Evolutionary conservation across 2,113 vertebrate genomes (phyloP), one percentile per base, ranked within the genome.

Genomic region (Poecilia latipinna): DNA sequence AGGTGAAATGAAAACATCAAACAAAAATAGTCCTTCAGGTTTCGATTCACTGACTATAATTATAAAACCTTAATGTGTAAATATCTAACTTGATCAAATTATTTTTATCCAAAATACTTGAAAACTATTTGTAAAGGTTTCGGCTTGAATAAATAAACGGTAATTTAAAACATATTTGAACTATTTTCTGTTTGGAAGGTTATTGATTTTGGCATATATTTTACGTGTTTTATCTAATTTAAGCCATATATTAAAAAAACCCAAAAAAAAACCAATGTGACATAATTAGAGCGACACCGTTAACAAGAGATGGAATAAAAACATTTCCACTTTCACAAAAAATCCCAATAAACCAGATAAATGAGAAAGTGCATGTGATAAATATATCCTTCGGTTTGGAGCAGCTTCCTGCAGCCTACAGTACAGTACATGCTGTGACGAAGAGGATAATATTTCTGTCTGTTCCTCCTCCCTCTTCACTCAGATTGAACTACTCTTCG

Each of bases 371-470:
- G 19, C 57, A 44, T 60, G 65, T 67, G 79, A 83, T 86, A 54
- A 75, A 87, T 86, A 61, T 65, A 81, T 86, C 76, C 70, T 70
- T 22, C 29, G 74, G 74, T 82, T 82, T 88, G 70, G 74, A 91
- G 74, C 64, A 51, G 61, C 65, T 76, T 82, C 48, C 82, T 66
- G 73, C 68, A 85, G 87, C 74, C 79, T 64, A 66, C 80, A 78
- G 77, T 70, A 84, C 78, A 84, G 66, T 77, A 72, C 22, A 74
- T 78, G 74, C 80, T 12, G 64, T 82, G 81, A 86, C 82, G 5
- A 84, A 87, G 72, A 88, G 78, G 86, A 87, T 88, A 71, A 87
- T 26, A 66, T 80, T 86, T 81, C 68, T 75, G 60, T 84, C 76
- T 82, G 66, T 75, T 78, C 67, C 54, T 78, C 64, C 68, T 72